Conservation (phyloP, 2,797 vertebrate species). For the Lophura swinhoii region DNA sequence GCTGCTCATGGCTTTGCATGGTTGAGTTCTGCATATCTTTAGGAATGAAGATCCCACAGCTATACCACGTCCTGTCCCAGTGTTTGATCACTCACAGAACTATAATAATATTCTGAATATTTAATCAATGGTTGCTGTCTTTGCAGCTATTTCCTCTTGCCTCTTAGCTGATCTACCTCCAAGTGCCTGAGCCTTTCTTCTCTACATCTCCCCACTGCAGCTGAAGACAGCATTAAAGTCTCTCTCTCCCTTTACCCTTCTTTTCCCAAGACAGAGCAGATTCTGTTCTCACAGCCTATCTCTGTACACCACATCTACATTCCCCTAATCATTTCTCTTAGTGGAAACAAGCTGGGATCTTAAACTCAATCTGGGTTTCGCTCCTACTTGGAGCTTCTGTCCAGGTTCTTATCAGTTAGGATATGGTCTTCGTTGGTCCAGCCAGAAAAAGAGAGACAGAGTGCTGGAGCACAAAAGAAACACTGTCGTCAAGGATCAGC, state of each 20-base stretch:
- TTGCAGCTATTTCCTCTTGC: not conserved
- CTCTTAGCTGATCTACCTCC: not conserved
- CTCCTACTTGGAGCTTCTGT: not conserved
- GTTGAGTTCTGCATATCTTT: not conserved
- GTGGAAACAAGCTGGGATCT: not conserved
- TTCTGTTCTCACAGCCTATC: not conserved
- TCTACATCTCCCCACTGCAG: not conserved
- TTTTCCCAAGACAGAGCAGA: not conserved
- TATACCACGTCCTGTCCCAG: not conserved
- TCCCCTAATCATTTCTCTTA: not conserved
- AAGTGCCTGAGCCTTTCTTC: not conserved
- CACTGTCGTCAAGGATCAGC: fast-evolving
- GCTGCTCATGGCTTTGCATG: not conserved
- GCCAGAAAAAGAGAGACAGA: not conserved
- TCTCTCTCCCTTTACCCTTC: not conserved
- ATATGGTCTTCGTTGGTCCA: not conserved
- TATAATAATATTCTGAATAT: not conserved
- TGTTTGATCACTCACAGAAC: not conserved
- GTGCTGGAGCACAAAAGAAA: not conserved
- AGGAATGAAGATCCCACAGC: not conserved
- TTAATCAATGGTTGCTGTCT: not conserved
- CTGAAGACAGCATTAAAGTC: not conserved
- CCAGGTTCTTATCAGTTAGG: not conserved
- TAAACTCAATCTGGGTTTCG: not conserved
- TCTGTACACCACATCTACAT: not conserved